These are phyloP conservation scores for Astropecten irregularis DNA, from an alignment of 53 echinoderm and acorn worm species.

Conservation along the genomic window DNA sequence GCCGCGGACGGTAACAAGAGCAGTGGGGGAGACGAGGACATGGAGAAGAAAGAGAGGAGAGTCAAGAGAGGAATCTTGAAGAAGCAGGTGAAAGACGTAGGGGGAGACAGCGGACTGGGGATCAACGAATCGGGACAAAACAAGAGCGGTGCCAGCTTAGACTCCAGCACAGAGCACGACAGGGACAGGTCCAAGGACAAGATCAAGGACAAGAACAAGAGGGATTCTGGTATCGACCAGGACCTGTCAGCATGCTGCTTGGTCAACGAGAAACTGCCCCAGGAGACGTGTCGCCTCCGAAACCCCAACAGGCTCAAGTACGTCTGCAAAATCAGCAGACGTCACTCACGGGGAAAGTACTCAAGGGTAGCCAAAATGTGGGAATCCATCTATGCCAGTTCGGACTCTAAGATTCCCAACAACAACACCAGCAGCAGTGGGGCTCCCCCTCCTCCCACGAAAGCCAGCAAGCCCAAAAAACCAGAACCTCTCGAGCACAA, in stretches of 20 bases:
- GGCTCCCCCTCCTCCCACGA: background rate
- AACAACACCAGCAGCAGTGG: background rate
- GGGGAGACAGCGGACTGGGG: conserved; percentile 69
- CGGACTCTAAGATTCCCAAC: background rate
- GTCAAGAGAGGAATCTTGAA: conserved; percentile 54
- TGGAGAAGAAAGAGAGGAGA: background rate
- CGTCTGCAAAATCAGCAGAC: conserved; percentile 73
- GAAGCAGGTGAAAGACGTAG: conserved; percentile 49
- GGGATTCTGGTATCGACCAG: conserved; percentile 69
- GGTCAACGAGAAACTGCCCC: conserved; percentile 10
- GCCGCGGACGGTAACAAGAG: background rate
- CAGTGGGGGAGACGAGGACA: background rate
- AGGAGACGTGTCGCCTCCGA: conserved; percentile 36
- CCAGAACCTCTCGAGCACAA: conserved; percentile 24
- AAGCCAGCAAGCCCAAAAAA: background rate
- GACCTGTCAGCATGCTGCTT: conserved; percentile 42
- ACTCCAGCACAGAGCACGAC: conserved; percentile 1
- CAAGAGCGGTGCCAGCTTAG: conserved; percentile 47
- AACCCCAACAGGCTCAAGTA: conserved; percentile 55
- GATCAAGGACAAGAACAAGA: conserved; percentile 43
- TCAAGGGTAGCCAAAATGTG: conserved; percentile 78
- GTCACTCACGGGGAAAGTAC: conserved; percentile 93
- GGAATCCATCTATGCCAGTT: conserved; percentile 73
- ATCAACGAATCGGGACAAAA: conserved; percentile 65
- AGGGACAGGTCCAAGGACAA: conserved; percentile 17